These are phyloP conservation scores for Pygoscelis adeliae DNA, from an alignment of 2,113 vertebrate species.

Conservation along the genomic window DNA sequence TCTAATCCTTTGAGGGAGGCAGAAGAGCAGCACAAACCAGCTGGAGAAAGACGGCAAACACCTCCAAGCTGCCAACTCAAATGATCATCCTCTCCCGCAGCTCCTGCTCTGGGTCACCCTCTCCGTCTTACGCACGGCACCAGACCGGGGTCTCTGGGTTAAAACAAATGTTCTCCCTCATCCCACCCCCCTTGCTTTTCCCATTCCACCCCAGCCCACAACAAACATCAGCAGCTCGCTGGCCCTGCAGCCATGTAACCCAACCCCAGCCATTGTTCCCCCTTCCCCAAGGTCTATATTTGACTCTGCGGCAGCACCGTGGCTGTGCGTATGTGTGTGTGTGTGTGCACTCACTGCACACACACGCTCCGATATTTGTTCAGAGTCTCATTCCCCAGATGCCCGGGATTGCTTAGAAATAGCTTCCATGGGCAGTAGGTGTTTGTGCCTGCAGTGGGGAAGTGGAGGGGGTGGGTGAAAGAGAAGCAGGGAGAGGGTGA, in stretches of 20 bases:
- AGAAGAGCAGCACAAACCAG: background rate
- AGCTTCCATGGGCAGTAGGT: slow-evolving; percentile 62
- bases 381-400: slow-evolving; percentile 57
- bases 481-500: background rate
- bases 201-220: slow-evolving; percentile 55
- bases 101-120: background rate
- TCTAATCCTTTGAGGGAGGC: background rate
- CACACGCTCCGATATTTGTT: slow-evolving; percentile 34
- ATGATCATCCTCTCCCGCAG: background rate
- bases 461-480: background rate
- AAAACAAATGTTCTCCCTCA: slow-evolving; percentile 63
- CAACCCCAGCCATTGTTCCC: slow-evolving; percentile 71
- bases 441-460: background rate
- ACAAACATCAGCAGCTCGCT: slow-evolving; percentile 58
- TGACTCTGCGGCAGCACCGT: slow-evolving; percentile 57
- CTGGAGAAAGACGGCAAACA: background rate
- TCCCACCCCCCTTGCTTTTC: slow-evolving; percentile 36
- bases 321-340: background rate
- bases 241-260: slow-evolving; percentile 73
- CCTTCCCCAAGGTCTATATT: slow-evolving; percentile 65
- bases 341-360: background rate
- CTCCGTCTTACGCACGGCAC: background rate
- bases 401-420: slow-evolving; percentile 63
- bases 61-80: slow-evolving; percentile 15
- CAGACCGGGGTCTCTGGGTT: slow-evolving; percentile 11